Evolutionary conservation across 2,888 invertebrate genomes (phyloP).

Genomic region (Leuctra nigra): DNA sequence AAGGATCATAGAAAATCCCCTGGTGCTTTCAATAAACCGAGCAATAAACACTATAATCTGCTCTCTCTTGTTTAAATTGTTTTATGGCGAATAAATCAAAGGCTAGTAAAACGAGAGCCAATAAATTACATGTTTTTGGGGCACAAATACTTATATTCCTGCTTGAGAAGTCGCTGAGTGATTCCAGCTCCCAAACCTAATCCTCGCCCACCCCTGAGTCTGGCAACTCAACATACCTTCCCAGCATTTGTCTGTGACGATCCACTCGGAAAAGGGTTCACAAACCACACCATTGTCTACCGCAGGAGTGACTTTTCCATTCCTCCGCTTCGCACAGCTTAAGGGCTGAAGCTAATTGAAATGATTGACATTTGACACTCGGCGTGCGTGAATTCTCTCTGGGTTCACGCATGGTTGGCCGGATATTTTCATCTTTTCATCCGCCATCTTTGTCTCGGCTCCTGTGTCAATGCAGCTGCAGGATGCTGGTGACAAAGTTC

Average conservation of each 20-base stretch:
- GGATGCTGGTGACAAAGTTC: conserved; percentile 7
- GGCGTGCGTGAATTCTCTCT: conserved; percentile 10
- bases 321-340: neutral
- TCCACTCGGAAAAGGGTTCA: neutral
- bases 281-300: conserved; percentile 6
- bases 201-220: neutral
- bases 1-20: no score
- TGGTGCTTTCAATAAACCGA: no score
- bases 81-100: no score
- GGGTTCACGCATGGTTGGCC: conserved; percentile 4
- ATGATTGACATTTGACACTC: conserved; percentile 17
- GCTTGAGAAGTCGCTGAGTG: no score
- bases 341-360: conserved; percentile 11
- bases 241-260: conserved; percentile 6
- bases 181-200: no score
- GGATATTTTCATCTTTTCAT: conserved; percentile 14
- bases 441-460: conserved; percentile 5
- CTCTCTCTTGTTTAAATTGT: no score
- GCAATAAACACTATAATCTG: no score
- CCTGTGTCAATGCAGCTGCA: conserved; percentile 9
- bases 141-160: no score
- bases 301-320: conserved; percentile 10
- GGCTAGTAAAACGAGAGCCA: no score
- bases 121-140: no score
- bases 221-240: neutral